Evolutionary conservation across 2,888 invertebrate species (phyloP).

Genomic region (Loripinus fragilis): DNA sequence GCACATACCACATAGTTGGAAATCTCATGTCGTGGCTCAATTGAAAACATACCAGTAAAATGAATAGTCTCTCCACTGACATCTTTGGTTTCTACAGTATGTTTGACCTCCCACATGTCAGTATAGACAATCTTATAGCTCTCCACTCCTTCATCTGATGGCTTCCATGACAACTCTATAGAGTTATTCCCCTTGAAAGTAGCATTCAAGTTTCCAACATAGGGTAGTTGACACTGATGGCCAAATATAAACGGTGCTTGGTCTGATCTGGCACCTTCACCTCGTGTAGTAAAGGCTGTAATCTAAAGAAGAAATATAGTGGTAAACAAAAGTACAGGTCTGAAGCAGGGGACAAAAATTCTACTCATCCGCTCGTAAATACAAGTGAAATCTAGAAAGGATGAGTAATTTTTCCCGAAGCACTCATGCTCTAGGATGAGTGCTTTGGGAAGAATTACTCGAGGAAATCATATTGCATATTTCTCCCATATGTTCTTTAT

Average conservation of each 20-base stretch:
- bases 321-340: too few relatives aligned
- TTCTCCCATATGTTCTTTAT: too few relatives aligned
- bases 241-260: slow-evolving; percentile 27
- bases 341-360: too few relatives aligned
- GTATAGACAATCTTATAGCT: slow-evolving; percentile 48
- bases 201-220: slow-evolving; percentile 37
- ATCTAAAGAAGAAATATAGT: slow-evolving; percentile 61
- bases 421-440: too few relatives aligned
- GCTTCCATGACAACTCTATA: slow-evolving; percentile 51
- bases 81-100: background rate
- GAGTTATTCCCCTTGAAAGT: slow-evolving; percentile 28
- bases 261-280: slow-evolving; percentile 51
- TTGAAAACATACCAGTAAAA: too few relatives aligned
- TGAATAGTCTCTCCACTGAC: background rate
- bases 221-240: slow-evolving; percentile 27
- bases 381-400: too few relatives aligned
- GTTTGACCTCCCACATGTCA: slow-evolving; percentile 33
- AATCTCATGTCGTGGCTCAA: too few relatives aligned
- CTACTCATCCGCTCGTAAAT: too few relatives aligned
- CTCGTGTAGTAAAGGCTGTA: slow-evolving; percentile 53
- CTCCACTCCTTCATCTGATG: slow-evolving; percentile 25
- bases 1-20: too few relatives aligned
- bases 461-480: too few relatives aligned
- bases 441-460: too few relatives aligned
- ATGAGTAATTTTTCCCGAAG: too few relatives aligned